Conservation (phyloP, 2,888 invertebrate species). For the Crematogaster levior region DNA sequence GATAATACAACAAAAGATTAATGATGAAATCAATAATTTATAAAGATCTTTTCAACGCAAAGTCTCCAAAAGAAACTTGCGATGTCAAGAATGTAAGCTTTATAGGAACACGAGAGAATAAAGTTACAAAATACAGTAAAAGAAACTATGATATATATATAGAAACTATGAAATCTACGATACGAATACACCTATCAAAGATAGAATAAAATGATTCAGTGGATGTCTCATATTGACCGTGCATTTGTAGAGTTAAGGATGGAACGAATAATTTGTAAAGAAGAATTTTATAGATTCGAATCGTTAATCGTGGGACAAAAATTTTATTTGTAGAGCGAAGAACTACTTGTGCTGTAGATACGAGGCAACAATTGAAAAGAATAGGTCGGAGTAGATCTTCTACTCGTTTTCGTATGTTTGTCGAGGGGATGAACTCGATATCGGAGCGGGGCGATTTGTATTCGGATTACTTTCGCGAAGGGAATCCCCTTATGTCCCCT, state of each 20-base stretch:
- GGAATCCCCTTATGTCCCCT: slow-evolving; percentile 7
- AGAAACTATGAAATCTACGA: neutral
- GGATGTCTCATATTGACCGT: neutral
- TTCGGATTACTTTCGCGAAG: slow-evolving; percentile 41
- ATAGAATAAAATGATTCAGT: neutral
- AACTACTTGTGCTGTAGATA: neutral
- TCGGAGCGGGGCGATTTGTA: slow-evolving; percentile 40
- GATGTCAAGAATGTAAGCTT: neutral
- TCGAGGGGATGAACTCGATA: slow-evolving; percentile 37
- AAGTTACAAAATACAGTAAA: neutral
- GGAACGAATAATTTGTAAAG: neutral
- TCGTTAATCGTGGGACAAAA: neutral
- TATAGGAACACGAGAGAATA: neutral
- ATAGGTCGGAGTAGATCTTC: slow-evolving; percentile 12
- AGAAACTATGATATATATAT: too few relatives aligned
- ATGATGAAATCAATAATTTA: neutral
- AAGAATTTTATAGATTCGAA: neutral
- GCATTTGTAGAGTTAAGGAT: neutral
- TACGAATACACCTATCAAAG: neutral
- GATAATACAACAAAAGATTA: neutral
- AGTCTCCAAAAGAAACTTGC: neutral
- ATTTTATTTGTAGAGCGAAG: slow-evolving; percentile 1
- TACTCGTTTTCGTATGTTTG: slow-evolving; percentile 45
- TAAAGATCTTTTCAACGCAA: neutral
- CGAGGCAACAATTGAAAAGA: slow-evolving; percentile 33